Conservation (phyloP, 2,888 invertebrate species). For the Acheta domesticus region DNA sequence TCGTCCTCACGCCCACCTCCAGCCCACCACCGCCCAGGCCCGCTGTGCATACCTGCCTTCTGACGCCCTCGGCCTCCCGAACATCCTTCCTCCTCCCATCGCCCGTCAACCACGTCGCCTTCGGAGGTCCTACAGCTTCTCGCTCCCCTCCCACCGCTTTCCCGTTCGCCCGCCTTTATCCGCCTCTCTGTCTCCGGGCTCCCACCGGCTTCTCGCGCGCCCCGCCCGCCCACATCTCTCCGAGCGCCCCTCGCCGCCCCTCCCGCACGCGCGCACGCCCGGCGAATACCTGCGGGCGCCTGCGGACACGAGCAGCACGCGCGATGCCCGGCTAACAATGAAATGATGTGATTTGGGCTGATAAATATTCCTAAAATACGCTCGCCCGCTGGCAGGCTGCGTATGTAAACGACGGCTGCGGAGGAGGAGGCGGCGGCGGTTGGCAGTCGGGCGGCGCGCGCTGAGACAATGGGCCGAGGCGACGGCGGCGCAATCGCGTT, state of each 20-base stretch:
- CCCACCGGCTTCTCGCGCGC: background rate
- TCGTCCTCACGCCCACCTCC: too few relatives aligned
- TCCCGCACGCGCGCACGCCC: background rate
- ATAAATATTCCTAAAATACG: conserved; percentile 10
- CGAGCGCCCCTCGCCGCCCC: background rate
- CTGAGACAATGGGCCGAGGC: background rate
- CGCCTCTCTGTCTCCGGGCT: background rate
- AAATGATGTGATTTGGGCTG: conserved; percentile 9
- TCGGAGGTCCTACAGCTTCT: too few relatives aligned
- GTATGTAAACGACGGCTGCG: background rate
- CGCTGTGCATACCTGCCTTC: too few relatives aligned
- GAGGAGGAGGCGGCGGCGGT: background rate
- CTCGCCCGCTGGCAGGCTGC: background rate
- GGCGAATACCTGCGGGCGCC: background rate
- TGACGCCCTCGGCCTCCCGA: too few relatives aligned
- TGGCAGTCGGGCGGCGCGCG: background rate
- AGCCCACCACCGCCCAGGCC: too few relatives aligned
- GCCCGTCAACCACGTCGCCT: too few relatives aligned
- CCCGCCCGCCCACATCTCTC: background rate
- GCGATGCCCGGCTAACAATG: background rate
- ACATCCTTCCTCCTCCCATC: too few relatives aligned
- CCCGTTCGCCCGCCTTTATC: background rate
- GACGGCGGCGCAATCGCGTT: background rate
- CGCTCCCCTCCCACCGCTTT: too few relatives aligned
- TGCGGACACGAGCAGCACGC: conserved; percentile 10